These are phyloP conservation scores for Creontiades dilutus DNA, from an alignment of 2,888 invertebrate species.

Conservation along the genomic window DNA sequence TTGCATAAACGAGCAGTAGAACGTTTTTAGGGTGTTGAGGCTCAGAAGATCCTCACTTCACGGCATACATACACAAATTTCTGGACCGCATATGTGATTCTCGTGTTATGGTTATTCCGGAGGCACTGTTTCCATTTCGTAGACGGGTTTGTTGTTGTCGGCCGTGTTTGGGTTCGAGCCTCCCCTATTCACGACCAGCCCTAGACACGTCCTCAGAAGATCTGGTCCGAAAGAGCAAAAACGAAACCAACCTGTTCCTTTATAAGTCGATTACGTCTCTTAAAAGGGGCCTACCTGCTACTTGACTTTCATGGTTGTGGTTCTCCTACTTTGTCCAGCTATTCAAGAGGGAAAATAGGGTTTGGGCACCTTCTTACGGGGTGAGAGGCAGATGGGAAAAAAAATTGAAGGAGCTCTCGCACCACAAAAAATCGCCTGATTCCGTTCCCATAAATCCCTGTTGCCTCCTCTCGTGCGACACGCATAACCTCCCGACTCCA, in stretches of 20 bases:
- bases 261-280: constrained; percentile 53
- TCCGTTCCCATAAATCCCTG: constrained; percentile 65
- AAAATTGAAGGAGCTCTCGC: constrained; percentile 1
- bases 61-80: too few species aligned
- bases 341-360: neutral
- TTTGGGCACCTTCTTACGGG: neutral
- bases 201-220: neutral
- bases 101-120: too few species aligned
- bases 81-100: too few species aligned
- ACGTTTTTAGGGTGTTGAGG: too few species aligned
- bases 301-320: constrained; percentile 48
- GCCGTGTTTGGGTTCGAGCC: neutral
- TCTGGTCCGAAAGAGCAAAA: neutral
- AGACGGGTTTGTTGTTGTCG: neutral
- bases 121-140: too few species aligned
- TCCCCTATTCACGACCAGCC: neutral
- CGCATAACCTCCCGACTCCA: constrained; percentile 58
- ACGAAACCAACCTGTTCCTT: constrained; percentile 14
- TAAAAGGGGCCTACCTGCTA: constrained; percentile 51
- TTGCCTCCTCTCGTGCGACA: constrained; percentile 60
- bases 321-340: constrained; percentile 53
- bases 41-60: too few species aligned
- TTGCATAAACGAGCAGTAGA: too few species aligned
- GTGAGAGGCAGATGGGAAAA: neutral
- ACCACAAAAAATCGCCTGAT: constrained; percentile 66